Conservation (phyloP, 2,797 vertebrate genomes). For the Rallus crepitans region DNA sequence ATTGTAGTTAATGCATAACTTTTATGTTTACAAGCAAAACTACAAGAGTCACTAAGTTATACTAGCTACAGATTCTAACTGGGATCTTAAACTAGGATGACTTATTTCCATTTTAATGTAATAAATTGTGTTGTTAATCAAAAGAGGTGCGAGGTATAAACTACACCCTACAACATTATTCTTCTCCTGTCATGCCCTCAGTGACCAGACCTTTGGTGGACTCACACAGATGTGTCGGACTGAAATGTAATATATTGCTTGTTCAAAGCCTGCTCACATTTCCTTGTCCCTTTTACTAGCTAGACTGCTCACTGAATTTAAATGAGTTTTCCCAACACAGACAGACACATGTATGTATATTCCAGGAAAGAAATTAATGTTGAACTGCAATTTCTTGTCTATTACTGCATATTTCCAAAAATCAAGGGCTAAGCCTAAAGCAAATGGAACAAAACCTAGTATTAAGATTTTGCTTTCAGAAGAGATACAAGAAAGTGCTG, state of each 20-base stretch:
- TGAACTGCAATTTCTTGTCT: neutral
- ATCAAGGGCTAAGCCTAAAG: neutral
- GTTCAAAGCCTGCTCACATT: neutral
- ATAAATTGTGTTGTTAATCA: constrained; percentile 12
- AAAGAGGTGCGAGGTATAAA: neutral
- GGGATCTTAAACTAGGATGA: neutral
- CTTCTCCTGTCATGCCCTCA: neutral
- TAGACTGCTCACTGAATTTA: neutral
- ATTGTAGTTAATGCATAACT: neutral
- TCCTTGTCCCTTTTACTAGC: neutral
- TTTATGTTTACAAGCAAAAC: neutral
- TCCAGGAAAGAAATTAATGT: neutral
- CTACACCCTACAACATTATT: neutral
- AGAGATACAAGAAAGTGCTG: neutral
- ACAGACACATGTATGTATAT: neutral
- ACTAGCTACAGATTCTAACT: neutral
- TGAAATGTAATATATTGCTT: constrained; percentile 1
- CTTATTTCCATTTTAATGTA: neutral
- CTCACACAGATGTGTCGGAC: neutral
- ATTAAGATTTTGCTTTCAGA: neutral
- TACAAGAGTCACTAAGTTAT: neutral
- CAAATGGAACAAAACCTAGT: neutral
- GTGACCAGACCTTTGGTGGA: neutral
- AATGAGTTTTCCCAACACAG: neutral
- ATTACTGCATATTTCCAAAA: constrained; percentile 9